These are phyloP conservation scores for Petrocephalus zakoni DNA, from an alignment of 2,113 vertebrate genomes.

Conservation along the genomic window DNA sequence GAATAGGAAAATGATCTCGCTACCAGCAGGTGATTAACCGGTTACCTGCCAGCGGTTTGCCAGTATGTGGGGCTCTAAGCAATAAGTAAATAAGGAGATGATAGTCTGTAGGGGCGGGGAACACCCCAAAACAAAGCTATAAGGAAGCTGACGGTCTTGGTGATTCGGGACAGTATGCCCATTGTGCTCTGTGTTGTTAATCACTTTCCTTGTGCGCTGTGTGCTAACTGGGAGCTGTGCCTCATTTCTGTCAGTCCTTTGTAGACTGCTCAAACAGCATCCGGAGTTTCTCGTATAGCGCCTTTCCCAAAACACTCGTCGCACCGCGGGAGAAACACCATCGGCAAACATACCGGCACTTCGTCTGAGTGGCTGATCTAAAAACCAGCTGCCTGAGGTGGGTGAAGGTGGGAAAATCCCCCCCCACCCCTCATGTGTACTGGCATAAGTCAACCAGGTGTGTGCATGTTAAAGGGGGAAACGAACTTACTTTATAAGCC, in stretches of 20 bases:
- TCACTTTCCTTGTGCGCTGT: neutral
- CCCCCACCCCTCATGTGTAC: neutral
- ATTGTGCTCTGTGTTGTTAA: neutral
- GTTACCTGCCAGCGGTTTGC: neutral
- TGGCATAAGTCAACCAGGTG: neutral
- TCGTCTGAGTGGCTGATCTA: neutral
- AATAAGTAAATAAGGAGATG: neutral
- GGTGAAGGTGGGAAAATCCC: neutral
- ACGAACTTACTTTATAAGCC: neutral
- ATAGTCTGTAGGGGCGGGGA: neutral
- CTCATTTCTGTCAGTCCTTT: neutral
- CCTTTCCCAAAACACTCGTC: neutral
- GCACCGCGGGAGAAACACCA: neutral
- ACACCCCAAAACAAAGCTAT: neutral
- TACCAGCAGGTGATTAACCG: neutral
- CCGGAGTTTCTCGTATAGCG: neutral
- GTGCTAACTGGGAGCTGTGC: neutral
- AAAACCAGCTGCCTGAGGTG: neutral
- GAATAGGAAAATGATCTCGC: neutral
- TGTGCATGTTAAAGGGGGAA: neutral
- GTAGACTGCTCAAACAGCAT: neutral
- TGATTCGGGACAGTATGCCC: neutral
- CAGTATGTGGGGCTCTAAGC: neutral
- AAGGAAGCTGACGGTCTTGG: neutral
- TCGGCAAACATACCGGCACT: neutral